Conservation (phyloP, 2,888 invertebrate genomes). For the Lamellibrachia columna region DNA sequence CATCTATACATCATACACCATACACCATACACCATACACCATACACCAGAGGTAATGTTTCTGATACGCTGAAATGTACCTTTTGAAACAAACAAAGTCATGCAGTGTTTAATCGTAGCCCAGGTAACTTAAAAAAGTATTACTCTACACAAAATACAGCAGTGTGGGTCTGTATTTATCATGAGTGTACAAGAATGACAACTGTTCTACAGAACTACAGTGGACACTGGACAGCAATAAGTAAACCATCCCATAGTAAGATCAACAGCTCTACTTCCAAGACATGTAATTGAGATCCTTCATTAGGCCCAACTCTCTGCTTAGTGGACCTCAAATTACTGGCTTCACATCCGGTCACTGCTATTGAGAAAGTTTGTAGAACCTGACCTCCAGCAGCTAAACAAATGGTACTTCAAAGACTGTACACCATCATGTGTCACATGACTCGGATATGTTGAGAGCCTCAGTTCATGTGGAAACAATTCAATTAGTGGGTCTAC, state of each 20-base stretch:
- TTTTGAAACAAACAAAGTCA: not conserved
- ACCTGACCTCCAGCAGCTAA: not conserved
- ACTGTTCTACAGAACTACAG: not conserved
- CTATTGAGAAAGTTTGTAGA: not conserved
- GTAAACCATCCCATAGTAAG: not conserved
- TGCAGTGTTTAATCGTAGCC: too few relatives aligned
- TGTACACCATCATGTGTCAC: not conserved
- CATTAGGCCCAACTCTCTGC: not conserved
- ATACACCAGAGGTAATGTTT: not conserved
- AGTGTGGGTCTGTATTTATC: not conserved
- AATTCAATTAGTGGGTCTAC: not conserved
- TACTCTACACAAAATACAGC: not conserved
- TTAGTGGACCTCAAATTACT: not conserved
- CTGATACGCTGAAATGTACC: not conserved
- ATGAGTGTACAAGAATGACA: not conserved
- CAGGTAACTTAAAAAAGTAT: not conserved
- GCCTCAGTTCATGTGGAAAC: not conserved
- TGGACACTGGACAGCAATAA: not conserved
- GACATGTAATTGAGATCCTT: not conserved
- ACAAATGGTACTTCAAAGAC: not conserved
- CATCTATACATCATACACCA: too few relatives aligned
- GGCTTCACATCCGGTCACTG: not conserved
- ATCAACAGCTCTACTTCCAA: not conserved
- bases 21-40: too few relatives aligned
- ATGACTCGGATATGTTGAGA: not conserved